Conservation (phyloP, 2,113 vertebrate species). For the Thryonomys swinderianus region DNA sequence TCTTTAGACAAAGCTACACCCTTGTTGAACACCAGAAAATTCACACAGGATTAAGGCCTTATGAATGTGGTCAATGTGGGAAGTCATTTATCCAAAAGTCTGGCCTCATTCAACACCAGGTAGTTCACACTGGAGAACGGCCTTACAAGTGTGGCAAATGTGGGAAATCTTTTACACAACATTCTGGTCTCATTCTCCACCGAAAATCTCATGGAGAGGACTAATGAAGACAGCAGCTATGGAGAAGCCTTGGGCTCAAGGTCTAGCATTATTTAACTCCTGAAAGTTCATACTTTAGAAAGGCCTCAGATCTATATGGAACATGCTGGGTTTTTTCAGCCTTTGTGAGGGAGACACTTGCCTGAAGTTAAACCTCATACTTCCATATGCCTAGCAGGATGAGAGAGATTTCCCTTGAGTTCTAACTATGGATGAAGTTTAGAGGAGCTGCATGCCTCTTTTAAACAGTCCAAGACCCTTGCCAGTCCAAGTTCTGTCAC, state of each 20-base stretch:
- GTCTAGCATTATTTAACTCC: background rate
- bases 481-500: no score
- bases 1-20: slow-evolving; percentile 70
- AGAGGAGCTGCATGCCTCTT: background rate
- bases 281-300: background rate
- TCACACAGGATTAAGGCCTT: slow-evolving; percentile 67
- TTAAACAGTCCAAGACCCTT: background rate
- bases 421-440: background rate
- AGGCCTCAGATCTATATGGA: background rate
- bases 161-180: slow-evolving; percentile 57
- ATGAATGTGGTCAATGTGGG: slow-evolving; percentile 67
- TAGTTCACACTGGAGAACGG: slow-evolving; percentile 72
- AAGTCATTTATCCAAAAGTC: slow-evolving; percentile 74
- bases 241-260: background rate
- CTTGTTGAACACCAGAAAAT: slow-evolving; percentile 67
- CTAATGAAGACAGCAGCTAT: background rate
- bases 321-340: background rate
- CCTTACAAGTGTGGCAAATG: slow-evolving; percentile 45
- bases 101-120: slow-evolving; percentile 69
- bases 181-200: slow-evolving; percentile 48
- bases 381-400: background rate
- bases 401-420: background rate
- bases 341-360: background rate
- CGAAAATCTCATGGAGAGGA: slow-evolving; percentile 17
- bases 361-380: background rate